A percentile compares a stretch with the other conserved stretches of the same genome.
Evolutionary conservation across 2,797 vertebrate genomes (phyloP).

Genomic region (Distichodus sexfasciatus): DNA sequence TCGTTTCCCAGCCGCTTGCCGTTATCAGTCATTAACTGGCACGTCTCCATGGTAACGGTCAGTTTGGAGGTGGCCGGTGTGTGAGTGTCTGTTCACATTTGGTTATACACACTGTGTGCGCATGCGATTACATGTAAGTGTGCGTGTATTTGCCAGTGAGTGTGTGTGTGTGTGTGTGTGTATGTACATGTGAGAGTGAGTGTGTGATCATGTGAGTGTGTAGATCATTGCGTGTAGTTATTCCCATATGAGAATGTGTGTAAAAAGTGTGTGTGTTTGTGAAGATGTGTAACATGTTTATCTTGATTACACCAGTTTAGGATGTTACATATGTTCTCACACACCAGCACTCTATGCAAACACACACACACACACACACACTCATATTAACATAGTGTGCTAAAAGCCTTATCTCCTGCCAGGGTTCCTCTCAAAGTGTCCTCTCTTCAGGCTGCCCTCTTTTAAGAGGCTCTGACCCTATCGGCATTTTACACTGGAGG

Average conservation of each 20-base stretch:
- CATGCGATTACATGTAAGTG: neutral
- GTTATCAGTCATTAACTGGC: conserved; percentile 75
- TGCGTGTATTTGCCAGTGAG: neutral
- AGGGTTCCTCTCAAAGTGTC: conserved; percentile 42
- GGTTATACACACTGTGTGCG: conserved; percentile 26
- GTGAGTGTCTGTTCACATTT: conserved; percentile 53
- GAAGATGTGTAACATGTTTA: neutral
- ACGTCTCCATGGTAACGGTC: conserved; percentile 74
- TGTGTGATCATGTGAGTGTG: neutral
- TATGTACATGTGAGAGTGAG: neutral
- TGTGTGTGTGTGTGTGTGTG: neutral
- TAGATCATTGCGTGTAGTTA: too few relatives aligned
- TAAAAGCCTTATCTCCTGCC: conserved; percentile 53
- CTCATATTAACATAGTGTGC: conserved; percentile 25
- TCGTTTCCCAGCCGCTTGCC: conserved; percentile 59
- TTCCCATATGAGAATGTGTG: neutral
- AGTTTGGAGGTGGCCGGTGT: conserved; percentile 64
- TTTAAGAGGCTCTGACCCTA: conserved; percentile 79
- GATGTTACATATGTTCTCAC: neutral
- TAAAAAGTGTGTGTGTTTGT: neutral
- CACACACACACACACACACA: conserved; percentile 18
- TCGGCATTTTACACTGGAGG: conserved; percentile 81
- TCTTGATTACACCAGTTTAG: neutral
- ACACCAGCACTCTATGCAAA: conserved; percentile 26
- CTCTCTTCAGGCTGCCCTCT: conserved; percentile 57